phyloP scores from a whole-genome alignment of 2,888 invertebrate species.

The Acanthosoma haemorrhoidale region DNA sequence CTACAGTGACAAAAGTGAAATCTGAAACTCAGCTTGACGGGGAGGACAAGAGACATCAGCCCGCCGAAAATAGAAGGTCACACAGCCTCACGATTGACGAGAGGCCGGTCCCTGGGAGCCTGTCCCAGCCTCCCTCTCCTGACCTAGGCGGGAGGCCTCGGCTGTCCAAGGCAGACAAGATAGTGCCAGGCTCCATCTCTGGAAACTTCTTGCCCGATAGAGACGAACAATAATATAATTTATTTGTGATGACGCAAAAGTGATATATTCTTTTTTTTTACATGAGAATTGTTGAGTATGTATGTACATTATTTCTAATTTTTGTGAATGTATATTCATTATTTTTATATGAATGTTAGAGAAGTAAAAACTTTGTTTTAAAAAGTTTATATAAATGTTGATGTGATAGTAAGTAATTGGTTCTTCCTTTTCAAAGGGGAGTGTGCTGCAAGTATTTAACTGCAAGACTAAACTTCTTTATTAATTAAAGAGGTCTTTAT shows the following conservation, averaged over 20 bases:
- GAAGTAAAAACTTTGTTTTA: slow-evolving; percentile 4
- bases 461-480: not conserved
- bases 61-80: not conserved
- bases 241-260: not conserved
- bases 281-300: too few relatives aligned
- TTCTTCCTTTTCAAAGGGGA: not conserved
- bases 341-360: slow-evolving; percentile 10
- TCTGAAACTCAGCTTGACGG: not conserved
- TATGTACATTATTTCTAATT: slow-evolving; percentile 1
- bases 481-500: slow-evolving; percentile 5
- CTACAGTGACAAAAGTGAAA: not conserved
- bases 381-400: slow-evolving; percentile 15
- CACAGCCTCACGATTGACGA: not conserved
- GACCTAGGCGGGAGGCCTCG: not conserved
- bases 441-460: not conserved
- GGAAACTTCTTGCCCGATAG: not conserved
- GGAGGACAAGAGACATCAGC: not conserved
- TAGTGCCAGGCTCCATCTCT: slow-evolving; percentile 24
- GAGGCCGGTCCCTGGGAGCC: not conserved
- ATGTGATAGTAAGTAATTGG: not conserved
- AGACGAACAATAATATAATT: not conserved
- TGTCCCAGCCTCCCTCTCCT: not conserved
- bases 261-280: too few relatives aligned
- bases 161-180: not conserved
- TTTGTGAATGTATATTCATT: slow-evolving; percentile 3